Conservation (phyloP, 92 coral and sea anemone species). For the Phymanthus crucifer region DNA sequence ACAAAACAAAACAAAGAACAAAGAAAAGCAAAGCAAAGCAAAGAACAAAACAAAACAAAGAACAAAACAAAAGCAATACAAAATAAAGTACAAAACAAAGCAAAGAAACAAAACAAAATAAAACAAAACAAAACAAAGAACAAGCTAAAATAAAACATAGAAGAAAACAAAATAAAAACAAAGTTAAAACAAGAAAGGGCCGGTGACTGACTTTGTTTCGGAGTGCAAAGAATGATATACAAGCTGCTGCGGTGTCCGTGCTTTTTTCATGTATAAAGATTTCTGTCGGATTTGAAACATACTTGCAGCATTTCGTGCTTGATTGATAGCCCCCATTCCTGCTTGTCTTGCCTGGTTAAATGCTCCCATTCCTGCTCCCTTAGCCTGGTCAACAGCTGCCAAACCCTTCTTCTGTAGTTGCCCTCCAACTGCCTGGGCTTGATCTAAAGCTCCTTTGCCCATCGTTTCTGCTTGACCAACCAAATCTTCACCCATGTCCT, state of each 20-base stretch:
- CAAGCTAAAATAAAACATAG: no score
- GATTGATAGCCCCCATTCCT: constrained; percentile 72
- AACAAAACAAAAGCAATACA: no score
- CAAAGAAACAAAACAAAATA: no score
- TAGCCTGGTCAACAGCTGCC: constrained; percentile 69
- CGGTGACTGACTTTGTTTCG: no score
- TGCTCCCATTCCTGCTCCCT: constrained; percentile 77
- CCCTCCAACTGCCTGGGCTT: constrained; percentile 73
- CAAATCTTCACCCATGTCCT: constrained; percentile 64
- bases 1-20: no score
- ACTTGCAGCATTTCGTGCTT: constrained; percentile 67
- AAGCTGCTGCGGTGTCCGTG: not conserved
- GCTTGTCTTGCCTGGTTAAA: constrained; percentile 57
- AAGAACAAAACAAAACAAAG: no score
- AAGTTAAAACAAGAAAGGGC: no score
- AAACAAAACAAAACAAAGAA: no score
- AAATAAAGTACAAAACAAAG: no score
- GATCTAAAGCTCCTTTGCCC: constrained; percentile 64
- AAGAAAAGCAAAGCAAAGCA: no score
- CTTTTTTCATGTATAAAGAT: not conserved
- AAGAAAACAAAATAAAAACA: no score
- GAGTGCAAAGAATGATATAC: no score
- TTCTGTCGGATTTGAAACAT: constrained; percentile 16
- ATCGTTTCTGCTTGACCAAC: constrained; percentile 61
- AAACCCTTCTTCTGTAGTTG: constrained; percentile 68